These are phyloP conservation scores for Ichneumoninae sp. DNA, from an alignment of 2,888 invertebrate species.

Conservation along the genomic window DNA sequence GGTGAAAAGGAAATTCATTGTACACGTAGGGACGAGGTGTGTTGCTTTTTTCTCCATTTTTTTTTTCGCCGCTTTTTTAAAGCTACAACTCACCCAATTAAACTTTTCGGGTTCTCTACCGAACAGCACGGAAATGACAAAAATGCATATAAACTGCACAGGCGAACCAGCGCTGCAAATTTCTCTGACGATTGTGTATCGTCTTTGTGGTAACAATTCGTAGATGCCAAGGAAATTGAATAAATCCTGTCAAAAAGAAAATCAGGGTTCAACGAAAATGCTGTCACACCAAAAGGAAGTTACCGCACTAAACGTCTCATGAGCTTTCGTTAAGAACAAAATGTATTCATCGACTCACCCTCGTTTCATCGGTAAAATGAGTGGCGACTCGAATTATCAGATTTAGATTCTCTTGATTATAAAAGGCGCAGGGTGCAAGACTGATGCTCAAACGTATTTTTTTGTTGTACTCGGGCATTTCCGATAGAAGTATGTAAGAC, in stretches of 20 bases:
- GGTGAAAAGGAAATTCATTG: too few species aligned
- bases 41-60: background rate
- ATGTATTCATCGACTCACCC: too few species aligned
- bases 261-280: background rate
- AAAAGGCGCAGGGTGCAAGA: background rate
- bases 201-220: background rate
- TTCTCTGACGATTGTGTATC: background rate
- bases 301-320: too few species aligned
- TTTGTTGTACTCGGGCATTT: conserved; percentile 88
- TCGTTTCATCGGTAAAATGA: too few species aligned
- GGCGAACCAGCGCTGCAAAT: conserved; percentile 52
- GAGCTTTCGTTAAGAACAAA: too few species aligned
- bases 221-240: background rate
- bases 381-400: background rate
- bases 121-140: conserved; percentile 2
- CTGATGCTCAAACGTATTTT: conserved; percentile 77
- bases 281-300: background rate
- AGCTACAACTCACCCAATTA: conserved; percentile 51
- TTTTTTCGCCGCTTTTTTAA: background rate
- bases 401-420: background rate
- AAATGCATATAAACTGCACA: conserved; percentile 47
- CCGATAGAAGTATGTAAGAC: conserved; percentile 86
- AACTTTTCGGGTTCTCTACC: conserved; percentile 60
- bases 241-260: background rate
- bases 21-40: too few species aligned